Evolutionary conservation across 2,888 invertebrate species (phyloP), one percentile per base, ranked within the genome.

Genomic region (Micropterix aruncella): DNA sequence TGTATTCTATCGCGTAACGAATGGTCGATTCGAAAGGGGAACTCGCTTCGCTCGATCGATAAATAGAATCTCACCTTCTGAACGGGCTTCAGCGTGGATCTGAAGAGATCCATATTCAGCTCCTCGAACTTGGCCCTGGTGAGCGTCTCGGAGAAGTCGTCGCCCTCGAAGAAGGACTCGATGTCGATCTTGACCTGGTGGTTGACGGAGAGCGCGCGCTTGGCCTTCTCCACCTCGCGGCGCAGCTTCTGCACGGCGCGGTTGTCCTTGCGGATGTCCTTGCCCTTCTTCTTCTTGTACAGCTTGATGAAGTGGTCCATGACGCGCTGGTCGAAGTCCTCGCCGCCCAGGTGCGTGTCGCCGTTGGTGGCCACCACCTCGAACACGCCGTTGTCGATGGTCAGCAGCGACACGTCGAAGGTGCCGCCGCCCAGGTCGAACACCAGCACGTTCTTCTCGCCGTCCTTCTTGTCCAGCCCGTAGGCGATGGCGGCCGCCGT

Each of bases 371-470:
- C 83, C 1, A 88, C 84, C 43, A 84, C 83, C 72, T 99, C 97
- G 63, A 99, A 99, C 3, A 99, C 95, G 44, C 97, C 99, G 57
- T 96, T 95, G 61, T 99, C 97, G 60, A 99, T 99, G 51, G 96
- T 97, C 44, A 99, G 75, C 16, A 99, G 78, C 37, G 96, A 96
- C 15, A 99, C 99, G 67, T 99, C 99, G 60, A 99, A 99, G 52
- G 99, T 99, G 68, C 97, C 99, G 63, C 99, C 99, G 58, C 99
- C 97, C 68, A 99, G 80, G 74, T 99, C 97, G 65, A 97, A 99
- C 12, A 99, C 96, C 42, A 99, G 74, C 16, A 99, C 93, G 59
- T 99, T 99, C 75, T 96, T 95, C 66, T 97, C 97, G 40, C 93
- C 94, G 49, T 93, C 93, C 59, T 87, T 92, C 70, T 95, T 95